phyloP scores from a whole-genome alignment of 1,140 invertebrate genomes.

The Teleogryllus occipitalis region DNA sequence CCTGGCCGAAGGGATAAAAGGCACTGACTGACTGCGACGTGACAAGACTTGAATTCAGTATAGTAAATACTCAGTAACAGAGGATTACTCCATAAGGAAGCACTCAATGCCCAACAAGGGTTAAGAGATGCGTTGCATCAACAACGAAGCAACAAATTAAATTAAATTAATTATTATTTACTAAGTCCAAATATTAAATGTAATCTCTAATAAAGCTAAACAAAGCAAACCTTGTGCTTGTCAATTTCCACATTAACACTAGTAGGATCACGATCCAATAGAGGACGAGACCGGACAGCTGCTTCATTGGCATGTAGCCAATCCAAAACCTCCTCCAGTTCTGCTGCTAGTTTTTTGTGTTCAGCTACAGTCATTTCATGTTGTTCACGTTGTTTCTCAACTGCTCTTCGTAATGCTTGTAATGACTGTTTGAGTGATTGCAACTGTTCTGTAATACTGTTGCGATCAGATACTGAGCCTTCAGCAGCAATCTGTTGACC shows the following conservation, averaged over 20 bases:
- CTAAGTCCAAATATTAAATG: too few relatives aligned
- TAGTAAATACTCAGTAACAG: too few relatives aligned
- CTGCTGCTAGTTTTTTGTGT: constrained; percentile 68
- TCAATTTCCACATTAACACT: constrained; percentile 74
- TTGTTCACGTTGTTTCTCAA: constrained; percentile 76
- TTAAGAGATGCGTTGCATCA: too few relatives aligned
- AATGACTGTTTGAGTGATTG: constrained; percentile 80
- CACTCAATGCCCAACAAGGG: too few relatives aligned
- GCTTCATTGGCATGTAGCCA: constrained; percentile 80
- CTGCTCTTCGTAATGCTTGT: constrained; percentile 63
- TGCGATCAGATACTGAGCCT: constrained; percentile 74
- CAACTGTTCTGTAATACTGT: constrained; percentile 77
- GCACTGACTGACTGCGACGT: too few relatives aligned
- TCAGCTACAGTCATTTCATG: constrained; percentile 81
- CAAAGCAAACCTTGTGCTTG: constrained; percentile 53
- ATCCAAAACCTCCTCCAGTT: constrained; percentile 71
- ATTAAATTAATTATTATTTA: too few relatives aligned
- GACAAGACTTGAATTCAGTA: too few relatives aligned
- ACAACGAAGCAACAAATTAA: too few relatives aligned
- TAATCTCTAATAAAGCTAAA: too few relatives aligned
- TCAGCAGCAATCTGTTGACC: constrained; percentile 85
- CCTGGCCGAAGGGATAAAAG: too few relatives aligned
- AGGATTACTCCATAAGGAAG: too few relatives aligned
- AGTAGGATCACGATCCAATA: constrained; percentile 65
- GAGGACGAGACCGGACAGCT: constrained; percentile 67